phyloP scores from a whole-genome alignment of 1,140 invertebrate genomes.

The Steinernema khuongi region DNA sequence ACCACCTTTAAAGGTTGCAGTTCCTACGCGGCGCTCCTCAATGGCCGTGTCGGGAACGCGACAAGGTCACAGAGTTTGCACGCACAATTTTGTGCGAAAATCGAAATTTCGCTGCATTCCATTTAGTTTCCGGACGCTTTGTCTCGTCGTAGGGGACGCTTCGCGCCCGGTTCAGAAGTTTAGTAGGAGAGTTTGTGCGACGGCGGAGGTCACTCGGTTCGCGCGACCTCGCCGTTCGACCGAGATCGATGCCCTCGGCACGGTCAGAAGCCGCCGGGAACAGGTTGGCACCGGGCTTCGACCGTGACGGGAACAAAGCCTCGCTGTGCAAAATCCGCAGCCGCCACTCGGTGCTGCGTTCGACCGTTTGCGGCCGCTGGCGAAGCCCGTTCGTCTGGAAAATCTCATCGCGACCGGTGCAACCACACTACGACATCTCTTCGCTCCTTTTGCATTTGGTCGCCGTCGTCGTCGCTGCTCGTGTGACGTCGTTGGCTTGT shows the following conservation, averaged over 20 bases:
- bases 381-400: conserved; percentile 7
- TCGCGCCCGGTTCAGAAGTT: conserved; percentile 1
- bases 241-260: no score
- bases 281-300: no score
- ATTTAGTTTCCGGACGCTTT: not conserved
- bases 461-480: not conserved
- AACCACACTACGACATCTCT: conserved; percentile 12
- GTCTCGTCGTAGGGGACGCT: not conserved
- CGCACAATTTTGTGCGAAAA: conserved; percentile 6
- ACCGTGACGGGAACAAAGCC: no score
- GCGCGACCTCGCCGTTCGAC: not conserved
- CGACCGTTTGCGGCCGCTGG: not conserved
- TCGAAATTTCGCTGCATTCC: not conserved
- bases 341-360: not conserved
- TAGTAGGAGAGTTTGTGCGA: not conserved
- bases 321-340: not conserved
- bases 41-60: not conserved
- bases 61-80: not conserved
- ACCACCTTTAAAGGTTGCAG: not conserved
- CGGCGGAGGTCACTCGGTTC: conserved; percentile 6
- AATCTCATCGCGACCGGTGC: not conserved
- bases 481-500: conserved; percentile 16
- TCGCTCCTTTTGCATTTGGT: not conserved
- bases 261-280: no score
- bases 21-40: not conserved